Evolutionary conservation across 2,888 invertebrate genomes (phyloP).

Genomic region (Bombylius discolor): DNA sequence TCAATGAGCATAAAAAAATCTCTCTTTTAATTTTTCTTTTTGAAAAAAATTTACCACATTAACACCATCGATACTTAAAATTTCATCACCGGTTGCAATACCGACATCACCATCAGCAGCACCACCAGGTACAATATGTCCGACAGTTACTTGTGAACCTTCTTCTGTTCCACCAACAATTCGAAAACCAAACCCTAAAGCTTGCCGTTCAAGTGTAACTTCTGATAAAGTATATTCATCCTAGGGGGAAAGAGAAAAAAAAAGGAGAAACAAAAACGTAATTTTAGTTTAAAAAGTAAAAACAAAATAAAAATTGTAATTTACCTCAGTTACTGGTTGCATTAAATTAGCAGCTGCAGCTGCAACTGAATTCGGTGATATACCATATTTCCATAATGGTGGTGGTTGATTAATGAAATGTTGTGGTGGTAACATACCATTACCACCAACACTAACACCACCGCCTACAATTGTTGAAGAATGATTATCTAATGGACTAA

Average conservation of each 20-base stretch:
- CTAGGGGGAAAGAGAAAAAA: constrained; percentile 11
- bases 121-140: constrained; percentile 92
- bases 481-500: constrained; percentile 29
- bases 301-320: background rate
- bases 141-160: constrained; percentile 90
- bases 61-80: constrained; percentile 83
- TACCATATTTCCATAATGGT: constrained; percentile 19
- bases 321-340: constrained; percentile 10
- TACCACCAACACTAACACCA: background rate
- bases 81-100: constrained; percentile 83
- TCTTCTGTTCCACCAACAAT: constrained; percentile 98
- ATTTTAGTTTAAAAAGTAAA: background rate
- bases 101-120: constrained; percentile 86
- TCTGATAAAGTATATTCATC: constrained; percentile 29
- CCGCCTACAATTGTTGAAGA: constrained; percentile 2
- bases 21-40: background rate
- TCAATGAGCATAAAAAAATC: background rate
- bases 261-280: too few species aligned
- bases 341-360: constrained; percentile 3
- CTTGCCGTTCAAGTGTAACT: constrained; percentile 73
- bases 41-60: constrained; percentile 44
- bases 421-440: background rate
- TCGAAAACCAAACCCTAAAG: constrained; percentile 93
- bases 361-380: constrained; percentile 7
- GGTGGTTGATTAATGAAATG: constrained; percentile 3